Evolutionary conservation across 53 echinoderm and acorn worm species (phyloP), one percentile per base, ranked within the genome.

Genomic region (Patiria pectinifera): DNA sequence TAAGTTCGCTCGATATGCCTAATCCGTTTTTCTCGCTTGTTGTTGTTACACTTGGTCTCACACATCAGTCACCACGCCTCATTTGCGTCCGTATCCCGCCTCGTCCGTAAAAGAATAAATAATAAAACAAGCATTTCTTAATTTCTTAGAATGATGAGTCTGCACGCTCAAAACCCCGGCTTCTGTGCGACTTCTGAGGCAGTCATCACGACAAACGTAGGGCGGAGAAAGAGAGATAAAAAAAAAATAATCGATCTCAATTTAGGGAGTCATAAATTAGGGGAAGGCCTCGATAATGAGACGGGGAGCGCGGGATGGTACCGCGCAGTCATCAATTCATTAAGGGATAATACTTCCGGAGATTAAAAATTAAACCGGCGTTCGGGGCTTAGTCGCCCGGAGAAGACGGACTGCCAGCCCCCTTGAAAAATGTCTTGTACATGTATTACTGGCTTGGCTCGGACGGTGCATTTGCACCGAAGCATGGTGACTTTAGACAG

Each of bases 341-440:
- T 86, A 86, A 86, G 61, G 44, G 78, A 6, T 89, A 79, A 89
- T 78, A 78, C 89, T 89, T 78, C 78, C 89, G 89, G 89, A 89
- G 89, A 89, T 77, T 89, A 78, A n/a, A 89, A 89, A 89, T 89
- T 89, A 78, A 62, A 78, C 89, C 78, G 59, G 78, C 79, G 44
- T 18, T 89, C 45, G 77, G 78, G 16, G 89, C 61, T 62, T 43
- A 44, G 70, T 53, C 15, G 75, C 1, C 45, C 45, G 86, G 86
- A 58, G 23, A 70, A 49, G 74, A 48, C 25, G 75, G 86, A 74
- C 75, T 75, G 72, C 46, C 35, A 72, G 74, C 47, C 69, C 45
- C 44, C 44, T 43, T 69, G 35, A 35, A 35, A 35, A 35, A 35
- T 35, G 35, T 69, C 19, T 24, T 10, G 14, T 66, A 26, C 19